A percentile compares a stretch with the other conserved stretches of the same genome.
phyloP scores from a whole-genome alignment of 2,888 invertebrate genomes.

The Harmothoe impar region DNA sequence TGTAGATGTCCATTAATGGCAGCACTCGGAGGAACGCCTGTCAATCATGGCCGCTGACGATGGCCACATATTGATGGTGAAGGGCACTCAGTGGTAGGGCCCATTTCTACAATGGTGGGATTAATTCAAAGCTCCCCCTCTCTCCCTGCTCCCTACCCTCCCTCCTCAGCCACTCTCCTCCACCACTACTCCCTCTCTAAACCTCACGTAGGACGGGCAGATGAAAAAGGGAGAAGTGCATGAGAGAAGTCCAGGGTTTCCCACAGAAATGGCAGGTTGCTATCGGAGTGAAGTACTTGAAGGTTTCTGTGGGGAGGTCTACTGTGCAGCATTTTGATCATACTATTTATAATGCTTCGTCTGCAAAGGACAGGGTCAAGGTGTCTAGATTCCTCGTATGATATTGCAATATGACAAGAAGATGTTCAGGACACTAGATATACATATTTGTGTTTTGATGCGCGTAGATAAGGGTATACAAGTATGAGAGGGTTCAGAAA shows the following conservation, averaged over 20 bases:
- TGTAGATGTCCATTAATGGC: conserved; percentile 48
- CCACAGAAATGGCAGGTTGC: not conserved
- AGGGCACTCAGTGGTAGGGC: conserved; percentile 37
- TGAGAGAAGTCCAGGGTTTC: not conserved
- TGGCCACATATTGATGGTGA: conserved; percentile 50
- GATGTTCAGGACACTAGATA: no score
- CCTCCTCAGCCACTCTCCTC: not conserved
- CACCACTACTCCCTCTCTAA: not conserved
- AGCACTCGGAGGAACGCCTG: conserved; percentile 52
- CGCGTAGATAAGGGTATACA: no score
- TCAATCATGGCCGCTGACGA: conserved; percentile 13
- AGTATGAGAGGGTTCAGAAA: no score
- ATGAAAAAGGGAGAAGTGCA: conserved; percentile 5
- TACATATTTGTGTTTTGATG: no score
- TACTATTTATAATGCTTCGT: no score
- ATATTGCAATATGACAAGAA: no score
- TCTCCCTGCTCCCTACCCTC: not conserved
- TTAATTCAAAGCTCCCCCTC: conserved; percentile 47
- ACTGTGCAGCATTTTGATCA: no score
- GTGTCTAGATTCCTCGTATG: no score
- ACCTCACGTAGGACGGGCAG: not conserved
- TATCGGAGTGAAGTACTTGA: not conserved
- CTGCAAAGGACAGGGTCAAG: no score
- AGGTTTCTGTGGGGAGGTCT: conserved; percentile 15
- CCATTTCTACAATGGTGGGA: conserved; percentile 49